Base-by-base conservation (phyloP, 2,797 vertebrate species). In the Rachycentron canadum region DNA sequence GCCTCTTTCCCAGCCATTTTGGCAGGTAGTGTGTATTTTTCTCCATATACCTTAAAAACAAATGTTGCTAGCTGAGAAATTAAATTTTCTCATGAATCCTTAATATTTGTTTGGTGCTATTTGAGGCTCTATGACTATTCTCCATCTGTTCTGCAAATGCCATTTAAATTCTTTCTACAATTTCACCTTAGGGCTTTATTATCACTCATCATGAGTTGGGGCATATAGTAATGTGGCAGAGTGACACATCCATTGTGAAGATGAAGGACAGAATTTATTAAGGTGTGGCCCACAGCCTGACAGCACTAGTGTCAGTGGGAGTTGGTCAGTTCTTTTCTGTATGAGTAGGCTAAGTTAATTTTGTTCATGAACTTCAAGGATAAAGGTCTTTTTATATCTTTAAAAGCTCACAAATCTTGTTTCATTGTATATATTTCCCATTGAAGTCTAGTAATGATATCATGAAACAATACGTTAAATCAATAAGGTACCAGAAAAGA, bases 231-330 rank as follows among this genome's bases (percentile, higher is more conserved):
- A 69, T 63, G 38, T 43, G 30, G 21, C 17, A 32, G 16, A 55
- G 56, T 69, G 32, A 28, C 12, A 26, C 45, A 69, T 62, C 55
- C 41, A 23, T 17, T 28, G 34, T 10, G 2, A 21, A 26, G 50
- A 53, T 53, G 28, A 66, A 47, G 21, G 32, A 50, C 40, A 49
- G 10, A 21, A 17, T 41, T 5, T 12, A 58, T 32, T 28, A 16
- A 73, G 40, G 55, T 41, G 50, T 73, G 55, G 58, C 41, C 17
- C n/a, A 47, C n/a, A 53, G 73, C 8, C 34, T 56, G 47, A 55
- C 8, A 38, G 34, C 67, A 61, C 23, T 50, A 78, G 14, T 25
- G n/a, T 23, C 6, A 36, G 10, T 17, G 26, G 12, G 5, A 12
- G 34, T 32, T 40, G n/a, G n/a, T n/a, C n/a, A n/a, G n/a, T n/a